Conservation (phyloP, 2,888 invertebrate species). For the Rhagonycha fulva region DNA sequence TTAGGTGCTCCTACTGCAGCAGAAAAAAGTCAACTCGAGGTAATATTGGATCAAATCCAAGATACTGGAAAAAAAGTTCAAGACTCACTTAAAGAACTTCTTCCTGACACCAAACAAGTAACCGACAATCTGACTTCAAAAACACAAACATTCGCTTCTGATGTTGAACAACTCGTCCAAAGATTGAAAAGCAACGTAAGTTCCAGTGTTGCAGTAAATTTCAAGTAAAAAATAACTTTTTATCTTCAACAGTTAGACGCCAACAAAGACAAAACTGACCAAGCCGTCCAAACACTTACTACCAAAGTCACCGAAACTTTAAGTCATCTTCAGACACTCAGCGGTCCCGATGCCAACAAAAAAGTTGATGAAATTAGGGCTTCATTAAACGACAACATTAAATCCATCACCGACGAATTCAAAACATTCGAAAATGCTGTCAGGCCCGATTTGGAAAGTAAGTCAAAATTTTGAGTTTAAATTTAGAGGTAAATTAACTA, state of each 20-base stretch:
- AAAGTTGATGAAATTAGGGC: neutral
- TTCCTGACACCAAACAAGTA: conserved; percentile 11
- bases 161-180: conserved; percentile 4
- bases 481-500: neutral
- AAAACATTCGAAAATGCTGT: neutral
- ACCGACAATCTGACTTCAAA: neutral
- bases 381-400: neutral
- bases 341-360: neutral
- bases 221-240: neutral
- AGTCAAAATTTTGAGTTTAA: neutral
- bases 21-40: conserved; percentile 38
- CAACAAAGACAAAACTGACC: conserved; percentile 36
- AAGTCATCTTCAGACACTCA: neutral
- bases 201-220: neutral
- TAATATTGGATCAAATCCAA: conserved; percentile 39
- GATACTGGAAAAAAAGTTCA: conserved; percentile 31
- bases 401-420: neutral
- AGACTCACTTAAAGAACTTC: neutral
- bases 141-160: conserved; percentile 1
- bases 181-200: conserved; percentile 8
- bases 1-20: conserved; percentile 36
- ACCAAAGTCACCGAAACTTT: neutral
- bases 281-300: conserved; percentile 33
- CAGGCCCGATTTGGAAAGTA: neutral
- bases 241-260: neutral